Conservation (phyloP, 2,113 vertebrate species). For the Alligator sinensis region DNA sequence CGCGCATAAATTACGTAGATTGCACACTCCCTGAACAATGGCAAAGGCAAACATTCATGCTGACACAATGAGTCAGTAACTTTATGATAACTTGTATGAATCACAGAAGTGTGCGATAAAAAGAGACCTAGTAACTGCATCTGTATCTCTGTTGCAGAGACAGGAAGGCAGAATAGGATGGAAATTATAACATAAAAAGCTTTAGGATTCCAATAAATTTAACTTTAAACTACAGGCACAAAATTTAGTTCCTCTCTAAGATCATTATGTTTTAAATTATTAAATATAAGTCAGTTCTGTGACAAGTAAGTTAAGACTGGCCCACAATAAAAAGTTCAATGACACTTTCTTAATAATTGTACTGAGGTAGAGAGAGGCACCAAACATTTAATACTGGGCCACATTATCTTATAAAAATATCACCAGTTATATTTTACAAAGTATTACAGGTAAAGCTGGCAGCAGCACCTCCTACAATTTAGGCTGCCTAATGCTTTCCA, state of each 20-base stretch:
- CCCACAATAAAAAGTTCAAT: neutral
- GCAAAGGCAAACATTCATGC: constrained; percentile 19
- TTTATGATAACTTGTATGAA: neutral
- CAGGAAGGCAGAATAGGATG: neutral
- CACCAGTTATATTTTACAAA: neutral
- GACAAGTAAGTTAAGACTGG: neutral
- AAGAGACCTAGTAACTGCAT: neutral
- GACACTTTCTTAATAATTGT: neutral
- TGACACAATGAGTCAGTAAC: constrained; percentile 62
- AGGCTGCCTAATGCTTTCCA: neutral
- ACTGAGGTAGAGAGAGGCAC: neutral
- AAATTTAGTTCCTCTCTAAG: neutral
- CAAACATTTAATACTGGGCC: neutral
- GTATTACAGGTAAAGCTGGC: too few species aligned
- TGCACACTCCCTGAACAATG: constrained; percentile 12
- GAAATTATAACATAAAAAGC: rapidly evolving
- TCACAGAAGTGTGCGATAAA: neutral
- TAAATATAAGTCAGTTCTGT: neutral
- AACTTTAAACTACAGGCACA: neutral
- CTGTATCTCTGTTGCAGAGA: neutral
- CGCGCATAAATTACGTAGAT: neutral
- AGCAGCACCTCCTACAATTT: too few species aligned
- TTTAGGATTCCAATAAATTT: neutral
- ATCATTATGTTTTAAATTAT: neutral
- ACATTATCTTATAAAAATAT: neutral